phyloP scores from a whole-genome alignment of 2,888 invertebrate species.

The Rhamphomyia laevipes region DNA sequence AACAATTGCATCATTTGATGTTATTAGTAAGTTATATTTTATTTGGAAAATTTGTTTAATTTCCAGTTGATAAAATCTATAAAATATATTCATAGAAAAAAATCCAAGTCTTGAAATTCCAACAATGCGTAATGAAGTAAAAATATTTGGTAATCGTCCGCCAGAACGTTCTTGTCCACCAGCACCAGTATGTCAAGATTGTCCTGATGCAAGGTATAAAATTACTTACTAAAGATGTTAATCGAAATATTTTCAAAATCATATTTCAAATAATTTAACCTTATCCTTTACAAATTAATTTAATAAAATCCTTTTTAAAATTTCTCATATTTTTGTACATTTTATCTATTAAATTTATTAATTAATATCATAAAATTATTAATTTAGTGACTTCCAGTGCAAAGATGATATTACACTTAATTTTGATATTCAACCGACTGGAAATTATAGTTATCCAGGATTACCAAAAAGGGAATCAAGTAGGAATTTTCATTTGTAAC shows the following conservation, averaged over 20 bases:
- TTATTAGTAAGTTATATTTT: slow-evolving; percentile 50
- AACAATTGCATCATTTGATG: slow-evolving; percentile 59
- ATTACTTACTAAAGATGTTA: no score
- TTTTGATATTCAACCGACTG: slow-evolving; percentile 45
- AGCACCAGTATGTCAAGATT: slow-evolving; percentile 47
- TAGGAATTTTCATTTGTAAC: slow-evolving; percentile 23
- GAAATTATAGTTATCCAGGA: slow-evolving; percentile 47
- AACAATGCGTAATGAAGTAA: slow-evolving; percentile 35
- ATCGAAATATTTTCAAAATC: no score
- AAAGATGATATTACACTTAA: slow-evolving; percentile 46
- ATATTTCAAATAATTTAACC: background rate
- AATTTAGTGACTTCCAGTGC: slow-evolving; percentile 41
- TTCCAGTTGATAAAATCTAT: background rate
- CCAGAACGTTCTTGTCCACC: slow-evolving; percentile 51
- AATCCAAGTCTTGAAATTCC: slow-evolving; percentile 43
- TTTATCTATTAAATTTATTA: slow-evolving; percentile 2
- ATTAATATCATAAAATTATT: background rate
- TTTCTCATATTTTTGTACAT: background rate
- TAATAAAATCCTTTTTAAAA: no score
- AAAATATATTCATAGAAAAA: slow-evolving; percentile 24
- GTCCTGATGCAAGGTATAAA: slow-evolving; percentile 42
- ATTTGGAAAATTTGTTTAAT: no score
- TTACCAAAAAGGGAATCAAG: slow-evolving; percentile 37
- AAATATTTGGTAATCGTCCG: slow-evolving; percentile 48
- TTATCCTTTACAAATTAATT: background rate